Evolutionary conservation across 2,113 vertebrate species (phyloP).

Genomic region (Nycticorax nycticorax): DNA sequence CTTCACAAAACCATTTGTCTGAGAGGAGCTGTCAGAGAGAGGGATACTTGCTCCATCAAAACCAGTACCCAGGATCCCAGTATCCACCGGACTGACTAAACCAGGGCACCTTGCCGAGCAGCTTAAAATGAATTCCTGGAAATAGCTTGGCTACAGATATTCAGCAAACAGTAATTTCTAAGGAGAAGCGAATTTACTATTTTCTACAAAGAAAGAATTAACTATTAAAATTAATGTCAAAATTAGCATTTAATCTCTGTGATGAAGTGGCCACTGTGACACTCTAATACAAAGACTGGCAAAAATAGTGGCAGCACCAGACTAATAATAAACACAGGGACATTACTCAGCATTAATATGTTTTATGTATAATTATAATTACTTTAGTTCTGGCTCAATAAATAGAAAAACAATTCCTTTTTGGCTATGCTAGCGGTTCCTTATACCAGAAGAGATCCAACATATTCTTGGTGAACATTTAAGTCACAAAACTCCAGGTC

Average conservation of each 20-base stretch:
- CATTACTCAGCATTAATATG: background rate
- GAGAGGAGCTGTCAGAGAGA: background rate
- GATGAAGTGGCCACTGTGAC: background rate
- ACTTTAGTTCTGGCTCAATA: background rate
- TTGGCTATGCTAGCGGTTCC: background rate
- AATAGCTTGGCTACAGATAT: background rate
- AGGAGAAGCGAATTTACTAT: background rate
- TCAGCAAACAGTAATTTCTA: background rate
- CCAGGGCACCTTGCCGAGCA: background rate
- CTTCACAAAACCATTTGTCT: background rate
- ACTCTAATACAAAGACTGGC: background rate
- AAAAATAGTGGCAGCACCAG: background rate
- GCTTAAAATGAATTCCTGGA: background rate
- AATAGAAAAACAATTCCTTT: background rate
- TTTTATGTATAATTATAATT: background rate
- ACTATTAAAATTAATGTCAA: conserved; percentile 13
- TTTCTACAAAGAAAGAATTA: background rate
- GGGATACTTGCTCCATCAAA: background rate
- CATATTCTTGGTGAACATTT: background rate
- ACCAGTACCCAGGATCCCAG: background rate
- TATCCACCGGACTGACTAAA: background rate
- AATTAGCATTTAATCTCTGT: conserved; percentile 15
- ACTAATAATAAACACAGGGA: background rate
- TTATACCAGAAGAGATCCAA: background rate
- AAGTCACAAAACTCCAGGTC: background rate